Evolutionary conservation across 2,113 vertebrate species (phyloP).

Genomic region (Epinephelus cyanopodus): DNA sequence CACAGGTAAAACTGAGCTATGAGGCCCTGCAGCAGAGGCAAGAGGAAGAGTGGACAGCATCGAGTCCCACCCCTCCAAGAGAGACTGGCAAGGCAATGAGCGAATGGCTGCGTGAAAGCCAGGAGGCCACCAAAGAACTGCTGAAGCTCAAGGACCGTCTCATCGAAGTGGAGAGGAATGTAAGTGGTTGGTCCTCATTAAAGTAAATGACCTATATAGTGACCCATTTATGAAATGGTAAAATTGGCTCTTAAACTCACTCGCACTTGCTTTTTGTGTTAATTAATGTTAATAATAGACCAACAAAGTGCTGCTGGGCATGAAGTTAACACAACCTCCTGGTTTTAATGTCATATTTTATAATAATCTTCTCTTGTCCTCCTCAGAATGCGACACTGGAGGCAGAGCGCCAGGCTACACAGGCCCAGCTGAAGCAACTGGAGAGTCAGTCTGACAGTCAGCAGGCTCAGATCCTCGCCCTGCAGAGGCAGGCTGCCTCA

Average conservation of each 20-base stretch:
- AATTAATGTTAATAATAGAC: neutral
- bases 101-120: conserved; percentile 94
- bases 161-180: conserved; percentile 92
- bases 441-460: conserved; percentile 93
- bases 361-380: neutral
- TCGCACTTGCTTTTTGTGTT: neutral
- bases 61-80: conserved; percentile 82
- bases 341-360: neutral
- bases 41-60: conserved; percentile 89
- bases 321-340: neutral
- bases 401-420: conserved; percentile 95
- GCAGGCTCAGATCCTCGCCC: conserved; percentile 94
- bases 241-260: neutral
- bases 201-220: neutral
- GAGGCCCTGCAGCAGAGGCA: conserved; percentile 96
- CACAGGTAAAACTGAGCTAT: conserved; percentile 95
- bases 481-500: conserved; percentile 94
- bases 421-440: conserved; percentile 93
- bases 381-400: conserved; percentile 96
- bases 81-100: conserved; percentile 85
- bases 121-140: conserved; percentile 95
- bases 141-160: conserved; percentile 95
- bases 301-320: neutral
- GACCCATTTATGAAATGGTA: neutral
- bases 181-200: conserved; percentile 16